Evolutionary conservation across 1,140 invertebrate genomes (phyloP), one percentile per base, ranked within the genome.

Genomic region (Caligus rogercresseyi): DNA sequence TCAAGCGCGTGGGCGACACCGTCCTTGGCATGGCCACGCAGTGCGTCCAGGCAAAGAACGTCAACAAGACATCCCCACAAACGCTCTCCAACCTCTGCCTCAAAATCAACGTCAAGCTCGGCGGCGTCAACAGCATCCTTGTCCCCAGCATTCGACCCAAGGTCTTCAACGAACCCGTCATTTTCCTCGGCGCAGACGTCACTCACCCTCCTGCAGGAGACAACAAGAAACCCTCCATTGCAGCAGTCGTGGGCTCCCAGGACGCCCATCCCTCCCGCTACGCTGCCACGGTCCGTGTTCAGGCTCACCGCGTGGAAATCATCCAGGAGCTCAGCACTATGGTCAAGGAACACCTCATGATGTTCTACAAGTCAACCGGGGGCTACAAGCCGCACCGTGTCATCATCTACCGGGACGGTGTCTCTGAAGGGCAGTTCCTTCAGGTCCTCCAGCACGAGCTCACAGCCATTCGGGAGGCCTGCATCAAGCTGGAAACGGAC

Each of bases 41-140:
- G 75, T 99, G 96, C 78, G 96, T 98, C 64, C 96, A 99, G 76
- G 90, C 93, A 3, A 98, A 98, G 76, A 99, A 99, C 77, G 96
- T 98, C 1, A 98, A 98, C 76, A 98, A 98, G 75, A 98, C 95
- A 0, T 97, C 94, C 0, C 95, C 96, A 15, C 96, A 99, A 76
- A 99, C 96, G 0, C 79, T 99, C 23, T 98, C 94, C 65, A 99
- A 99, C 78, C 79, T 99, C 16, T 99, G 96, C 74, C 80, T 99
- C 54, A 99, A 99, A 76, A 99, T 99, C 69, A 99, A 99, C 74
- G 96, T 99, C 1, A 99, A 99, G 76, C 78, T 99, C 31, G 96
- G 96, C 65, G 96, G 96, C 61, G 97, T 99, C 70, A 99, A 99
- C 76, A 96, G 89, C 67, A 99, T 99, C 70, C 77, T 99, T 59